phyloP scores from a whole-genome alignment of 2,113 vertebrate species.

The Mandrillus leucophaeus region DNA sequence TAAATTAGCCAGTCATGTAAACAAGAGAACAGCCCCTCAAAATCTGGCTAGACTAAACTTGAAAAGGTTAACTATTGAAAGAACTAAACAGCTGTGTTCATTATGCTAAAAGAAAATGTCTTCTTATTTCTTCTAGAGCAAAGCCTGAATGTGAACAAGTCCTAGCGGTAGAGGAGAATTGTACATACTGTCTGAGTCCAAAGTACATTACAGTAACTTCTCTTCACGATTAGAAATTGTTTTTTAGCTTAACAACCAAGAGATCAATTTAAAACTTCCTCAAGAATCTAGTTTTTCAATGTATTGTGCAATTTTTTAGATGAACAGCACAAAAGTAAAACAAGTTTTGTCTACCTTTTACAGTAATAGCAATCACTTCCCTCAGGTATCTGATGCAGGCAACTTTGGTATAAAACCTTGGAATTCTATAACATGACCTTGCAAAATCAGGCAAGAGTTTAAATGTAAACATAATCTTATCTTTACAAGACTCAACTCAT shows the following conservation, averaged over 20 bases:
- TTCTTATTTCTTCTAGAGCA: not conserved
- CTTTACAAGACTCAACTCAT: not conserved
- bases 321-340: not conserved
- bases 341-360: not conserved
- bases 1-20: slow-evolving; percentile 46
- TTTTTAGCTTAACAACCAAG: not conserved
- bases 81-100: not conserved
- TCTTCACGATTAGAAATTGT: not conserved
- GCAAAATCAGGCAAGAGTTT: not conserved
- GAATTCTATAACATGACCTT: not conserved
- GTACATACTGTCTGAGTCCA: not conserved
- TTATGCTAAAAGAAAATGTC: not conserved
- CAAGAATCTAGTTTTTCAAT: not conserved
- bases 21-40: slow-evolving; percentile 7
- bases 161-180: not conserved
- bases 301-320: not conserved
- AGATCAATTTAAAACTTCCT: not conserved
- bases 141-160: not conserved
- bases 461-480: not conserved
- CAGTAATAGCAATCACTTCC: not conserved
- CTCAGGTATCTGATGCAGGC: not conserved
- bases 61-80: not conserved
- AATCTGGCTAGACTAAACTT: not conserved
- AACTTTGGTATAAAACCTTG: not conserved
- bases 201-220: not conserved